A percentile compares a stretch with the other conserved stretches of the same genome.
phyloP scores from a whole-genome alignment of 2,797 vertebrate species.

The Botia kubotai region DNA sequence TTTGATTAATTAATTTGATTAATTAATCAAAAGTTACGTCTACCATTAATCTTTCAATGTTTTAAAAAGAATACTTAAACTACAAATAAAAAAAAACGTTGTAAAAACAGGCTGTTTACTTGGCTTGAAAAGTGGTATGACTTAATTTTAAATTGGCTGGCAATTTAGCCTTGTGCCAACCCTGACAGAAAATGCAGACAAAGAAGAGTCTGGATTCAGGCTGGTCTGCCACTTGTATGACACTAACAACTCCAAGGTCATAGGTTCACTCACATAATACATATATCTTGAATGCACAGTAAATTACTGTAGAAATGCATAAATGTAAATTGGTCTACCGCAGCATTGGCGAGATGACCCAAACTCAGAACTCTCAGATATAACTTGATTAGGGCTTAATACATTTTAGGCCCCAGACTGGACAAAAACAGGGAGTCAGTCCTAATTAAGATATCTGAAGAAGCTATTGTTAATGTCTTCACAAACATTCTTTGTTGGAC shows the following conservation, averaged over 20 bases:
- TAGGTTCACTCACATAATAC: neutral
- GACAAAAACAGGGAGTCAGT: constrained; percentile 1
- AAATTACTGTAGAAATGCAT: too few relatives aligned
- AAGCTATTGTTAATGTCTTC: constrained; percentile 24
- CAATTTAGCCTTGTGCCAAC: neutral
- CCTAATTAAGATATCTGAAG: constrained; percentile 35
- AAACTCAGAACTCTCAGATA: constrained; percentile 11
- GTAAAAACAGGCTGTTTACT: too few relatives aligned
- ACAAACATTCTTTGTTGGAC: constrained; percentile 34
- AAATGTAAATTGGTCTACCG: too few relatives aligned
- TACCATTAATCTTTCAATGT: too few relatives aligned
- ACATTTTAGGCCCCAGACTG: constrained; percentile 10
- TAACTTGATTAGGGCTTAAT: constrained; percentile 20
- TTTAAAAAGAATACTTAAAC: too few relatives aligned
- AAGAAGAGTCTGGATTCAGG: neutral
- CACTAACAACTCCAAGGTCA: neutral
- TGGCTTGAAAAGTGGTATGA: too few relatives aligned
- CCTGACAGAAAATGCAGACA: neutral
- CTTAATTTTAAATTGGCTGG: neutral
- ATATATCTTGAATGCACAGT: too few relatives aligned
- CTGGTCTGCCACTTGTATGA: neutral
- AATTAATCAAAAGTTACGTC: too few relatives aligned
- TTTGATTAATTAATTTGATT: too few relatives aligned
- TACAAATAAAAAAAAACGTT: too few relatives aligned
- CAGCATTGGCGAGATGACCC: constrained; percentile 9